These are phyloP conservation scores for Lissonota sp. DNA, from an alignment of 2,888 invertebrate genomes.

Conservation along the genomic window DNA sequence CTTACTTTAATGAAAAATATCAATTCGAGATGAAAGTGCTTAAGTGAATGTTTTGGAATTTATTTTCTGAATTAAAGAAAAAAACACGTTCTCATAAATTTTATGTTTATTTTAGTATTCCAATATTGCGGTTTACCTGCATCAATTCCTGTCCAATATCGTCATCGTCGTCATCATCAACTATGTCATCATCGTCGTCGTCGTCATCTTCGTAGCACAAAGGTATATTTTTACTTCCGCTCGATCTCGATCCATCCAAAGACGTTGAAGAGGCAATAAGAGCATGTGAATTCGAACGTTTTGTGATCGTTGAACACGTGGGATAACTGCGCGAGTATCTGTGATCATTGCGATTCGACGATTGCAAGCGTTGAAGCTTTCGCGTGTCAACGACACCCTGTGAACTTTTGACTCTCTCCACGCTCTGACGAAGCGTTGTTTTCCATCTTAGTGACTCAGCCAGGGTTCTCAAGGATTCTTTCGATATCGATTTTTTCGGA, in stretches of 20 bases:
- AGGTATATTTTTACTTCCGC: slow-evolving; percentile 46
- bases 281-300: slow-evolving; percentile 54
- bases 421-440: slow-evolving; percentile 49
- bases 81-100: background rate
- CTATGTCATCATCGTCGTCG: slow-evolving; percentile 6
- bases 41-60: background rate
- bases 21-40: background rate
- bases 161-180: slow-evolving; percentile 40
- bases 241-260: slow-evolving; percentile 53
- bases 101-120: background rate
- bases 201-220: slow-evolving; percentile 42
- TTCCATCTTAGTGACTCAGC: slow-evolving; percentile 52
- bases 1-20: no score
- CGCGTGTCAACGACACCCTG: slow-evolving; percentile 24
- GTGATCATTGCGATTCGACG: slow-evolving; percentile 26
- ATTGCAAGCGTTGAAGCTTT: slow-evolving; percentile 26
- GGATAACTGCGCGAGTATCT: slow-evolving; percentile 48
- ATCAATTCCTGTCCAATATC: slow-evolving; percentile 39
- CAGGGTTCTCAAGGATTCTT: slow-evolving; percentile 58
- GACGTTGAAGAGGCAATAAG: slow-evolving; percentile 51
- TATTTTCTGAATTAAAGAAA: background rate
- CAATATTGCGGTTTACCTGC: slow-evolving; percentile 41
- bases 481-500: slow-evolving; percentile 60
- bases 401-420: slow-evolving; percentile 51
- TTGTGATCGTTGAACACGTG: slow-evolving; percentile 53